Evolutionary conservation across 1,140 invertebrate species (phyloP), one percentile per base, ranked within the genome.

Genomic region (Lordiphosa stackelbergi): DNA sequence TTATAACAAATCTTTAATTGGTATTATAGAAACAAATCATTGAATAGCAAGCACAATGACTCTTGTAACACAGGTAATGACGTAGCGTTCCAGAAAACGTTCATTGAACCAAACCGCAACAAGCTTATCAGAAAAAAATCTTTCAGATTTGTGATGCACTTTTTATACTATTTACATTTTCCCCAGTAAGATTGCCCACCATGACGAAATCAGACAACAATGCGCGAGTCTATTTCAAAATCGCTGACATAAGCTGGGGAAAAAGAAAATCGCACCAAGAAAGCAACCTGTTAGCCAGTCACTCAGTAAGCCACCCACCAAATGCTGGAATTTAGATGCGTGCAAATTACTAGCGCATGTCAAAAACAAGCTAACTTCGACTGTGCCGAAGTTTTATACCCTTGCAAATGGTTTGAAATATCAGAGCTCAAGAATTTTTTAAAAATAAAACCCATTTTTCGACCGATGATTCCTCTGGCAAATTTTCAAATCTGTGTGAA

Each of bases 311-410:
- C 48, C 49, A 47, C 48, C 13, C 48, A 56, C 42, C 19, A 38
- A 45, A 48, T 12, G 48, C 42, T 38, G 37, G 35, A 16, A 53
- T 62, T 55, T 10, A 63, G 55, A 63, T 58, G 49, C 53, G 62
- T 52, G 57, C 49, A 59, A 73, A 71, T 71, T 63, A 51, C 52
- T 55, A 49, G 58, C 36, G 65, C 64, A 72, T 68, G 64, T 24
- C 22, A 55, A 28, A 55, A 41, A 13, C 16, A 16, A 16, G 16
- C 16, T 16, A 16, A 16, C 16, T 16, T 16, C 16, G 16, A 1
- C 16, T 16, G 16, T 16, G 16, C 16, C 16, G 16, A 16, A 16
- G 16, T 16, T 16, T 16, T 16, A 16, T 2, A 16, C 16, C 16
- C 16, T 16, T 16, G 16, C 16, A 16, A 16, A 16, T 16, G 16